Evolutionary conservation across 2,797 vertebrate species (phyloP).

Genomic region (Eleutherodactylus coqui): DNA sequence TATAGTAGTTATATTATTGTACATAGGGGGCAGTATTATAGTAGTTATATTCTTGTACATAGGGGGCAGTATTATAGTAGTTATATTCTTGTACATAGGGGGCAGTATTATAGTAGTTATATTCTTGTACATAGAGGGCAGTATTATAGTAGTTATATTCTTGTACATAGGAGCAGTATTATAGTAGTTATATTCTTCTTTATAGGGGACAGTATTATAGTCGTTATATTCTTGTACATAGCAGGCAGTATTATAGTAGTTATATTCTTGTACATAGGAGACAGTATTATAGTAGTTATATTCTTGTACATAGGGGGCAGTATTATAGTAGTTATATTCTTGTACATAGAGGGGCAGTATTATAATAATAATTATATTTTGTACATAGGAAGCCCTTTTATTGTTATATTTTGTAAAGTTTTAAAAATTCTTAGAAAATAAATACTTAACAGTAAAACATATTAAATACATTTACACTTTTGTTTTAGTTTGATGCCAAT

Average conservation of each 20-base stretch:
- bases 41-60: not conserved
- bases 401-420: too few relatives aligned
- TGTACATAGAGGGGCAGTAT: not conserved
- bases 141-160: constrained; percentile 21
- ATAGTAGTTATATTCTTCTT: constrained; percentile 1
- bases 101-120: constrained; percentile 19
- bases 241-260: constrained; percentile 11
- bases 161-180: constrained; percentile 10
- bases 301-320: not conserved
- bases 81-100: not conserved
- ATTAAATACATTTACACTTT: too few relatives aligned
- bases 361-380: too few relatives aligned
- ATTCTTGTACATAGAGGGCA: constrained; percentile 2
- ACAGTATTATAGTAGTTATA: constrained; percentile 16
- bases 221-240: constrained; percentile 26
- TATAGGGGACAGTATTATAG: constrained; percentile 16
- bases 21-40: not conserved
- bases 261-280: constrained; percentile 13
- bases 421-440: too few relatives aligned
- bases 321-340: constrained; percentile 10
- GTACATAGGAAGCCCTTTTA: too few relatives aligned
- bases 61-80: constrained; percentile 14
- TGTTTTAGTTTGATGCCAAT: not conserved
- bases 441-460: not conserved
- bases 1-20: constrained; percentile 13